Conservation (phyloP, 1,140 invertebrate species). For the Protaetia brevitarsis region DNA sequence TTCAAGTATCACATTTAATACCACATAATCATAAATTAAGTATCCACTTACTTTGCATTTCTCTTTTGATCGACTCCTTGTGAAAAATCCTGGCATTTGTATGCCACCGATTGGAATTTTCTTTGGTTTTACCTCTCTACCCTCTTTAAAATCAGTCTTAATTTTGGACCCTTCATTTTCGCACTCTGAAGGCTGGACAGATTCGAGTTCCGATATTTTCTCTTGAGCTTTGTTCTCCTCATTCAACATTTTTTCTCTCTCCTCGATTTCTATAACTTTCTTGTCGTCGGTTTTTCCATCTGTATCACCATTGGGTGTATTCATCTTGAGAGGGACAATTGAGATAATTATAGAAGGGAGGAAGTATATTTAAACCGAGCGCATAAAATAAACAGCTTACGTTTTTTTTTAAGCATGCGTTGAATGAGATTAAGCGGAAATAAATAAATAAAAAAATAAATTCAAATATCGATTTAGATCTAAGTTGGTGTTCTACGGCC, state of each 20-base stretch:
- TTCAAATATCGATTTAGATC: conserved; percentile 15
- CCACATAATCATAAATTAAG: background rate
- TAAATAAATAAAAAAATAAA: conserved; percentile 2
- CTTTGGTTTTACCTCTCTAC: conserved; percentile 69
- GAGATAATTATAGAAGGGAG: background rate
- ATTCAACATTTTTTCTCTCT: conserved; percentile 69
- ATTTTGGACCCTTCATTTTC: conserved; percentile 48
- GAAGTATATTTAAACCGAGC: background rate
- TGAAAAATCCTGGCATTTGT: conserved; percentile 78
- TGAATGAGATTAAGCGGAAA: background rate
- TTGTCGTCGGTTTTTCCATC: conserved; percentile 62
- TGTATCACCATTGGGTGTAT: conserved; percentile 8
- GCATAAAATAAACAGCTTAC: background rate
- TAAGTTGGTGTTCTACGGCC: background rate
- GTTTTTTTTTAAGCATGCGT: background rate
- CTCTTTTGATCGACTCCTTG: conserved; percentile 70
- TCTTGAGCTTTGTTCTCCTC: conserved; percentile 55
- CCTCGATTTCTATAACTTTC: conserved; percentile 68
- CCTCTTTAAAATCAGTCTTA: conserved; percentile 60
- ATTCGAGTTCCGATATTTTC: conserved; percentile 44
- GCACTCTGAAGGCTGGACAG: conserved; percentile 45
- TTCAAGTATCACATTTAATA: conserved; percentile 1
- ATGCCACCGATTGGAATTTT: conserved; percentile 80
- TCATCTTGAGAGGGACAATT: conserved; percentile 19
- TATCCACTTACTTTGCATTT: conserved; percentile 54